Evolutionary conservation across 2,797 vertebrate genomes (phyloP), one percentile per base, ranked within the genome.

Genomic region (Mormyrus proboscirostris): DNA sequence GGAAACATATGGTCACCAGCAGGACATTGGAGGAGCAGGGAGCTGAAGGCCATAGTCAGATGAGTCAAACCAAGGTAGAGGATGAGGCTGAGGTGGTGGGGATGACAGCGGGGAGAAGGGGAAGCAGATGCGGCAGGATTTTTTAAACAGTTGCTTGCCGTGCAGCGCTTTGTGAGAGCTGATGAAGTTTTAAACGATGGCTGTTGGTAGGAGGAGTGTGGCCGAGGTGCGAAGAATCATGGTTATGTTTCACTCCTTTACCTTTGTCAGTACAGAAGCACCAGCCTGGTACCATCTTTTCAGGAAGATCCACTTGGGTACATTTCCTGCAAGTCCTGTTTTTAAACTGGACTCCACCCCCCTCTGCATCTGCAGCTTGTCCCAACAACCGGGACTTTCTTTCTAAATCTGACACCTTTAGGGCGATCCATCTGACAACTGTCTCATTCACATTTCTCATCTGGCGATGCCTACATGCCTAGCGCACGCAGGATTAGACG

Each of bases 41-140:
- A 91, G 92, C 92, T 90, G 93, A 90, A 91, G 92, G 93, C 90
- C 92, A 90, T 91, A 91, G 92, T 90, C 92, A 91, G 92, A 94
- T 91, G 92, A 92, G 93, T 91, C 89, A 65, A 87, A 59, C 84
- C 22, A 25, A 22, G 51, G 22, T 55, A 53, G 84, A 51, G 22
- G 44, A 62, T 89, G 50, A 57, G 53, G 79, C 14, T 25, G 38
- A 57, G 29, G n/a, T 53, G 49, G 59, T 50, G 47, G 4, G 49
- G 33, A 69, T 41, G 57, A 86, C 25, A 89, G 51, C 47, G 41
- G 86, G 51, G 29, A 38, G 86, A 59, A 22, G 12, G 53, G 25
- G 6, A 59, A 50, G n/a, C 82, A 85, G 82, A 85, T 25, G 82
- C 47, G 47, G n/a, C n/a, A 25, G 22, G n/a, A 85, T 49, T 85